phyloP scores from a whole-genome alignment of 2,797 vertebrate species.

The Aeoliscus strigatus region DNA sequence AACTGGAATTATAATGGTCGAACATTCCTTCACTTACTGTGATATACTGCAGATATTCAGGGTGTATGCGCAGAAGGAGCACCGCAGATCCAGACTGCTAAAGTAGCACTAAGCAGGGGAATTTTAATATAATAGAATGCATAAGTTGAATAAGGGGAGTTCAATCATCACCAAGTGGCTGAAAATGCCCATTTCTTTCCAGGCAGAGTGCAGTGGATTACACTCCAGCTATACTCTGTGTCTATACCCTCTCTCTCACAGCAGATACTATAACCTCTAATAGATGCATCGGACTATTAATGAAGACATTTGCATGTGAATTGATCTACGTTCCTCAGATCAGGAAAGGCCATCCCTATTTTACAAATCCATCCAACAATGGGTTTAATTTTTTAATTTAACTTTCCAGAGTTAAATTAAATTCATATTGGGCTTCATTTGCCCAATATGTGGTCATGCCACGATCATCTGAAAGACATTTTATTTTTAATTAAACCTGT shows the following conservation, averaged over 20 bases:
- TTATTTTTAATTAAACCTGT: too few species aligned
- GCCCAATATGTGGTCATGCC: too few species aligned
- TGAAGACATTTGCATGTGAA: conserved; percentile 10
- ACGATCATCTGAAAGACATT: too few species aligned
- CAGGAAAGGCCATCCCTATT: conserved; percentile 1
- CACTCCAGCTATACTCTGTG: conserved; percentile 29
- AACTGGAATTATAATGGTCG: too few species aligned
- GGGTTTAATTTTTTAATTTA: too few species aligned
- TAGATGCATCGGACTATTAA: conserved; percentile 13
- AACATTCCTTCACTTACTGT: too few species aligned
- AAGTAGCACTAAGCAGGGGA: conserved; percentile 14
- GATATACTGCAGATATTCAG: too few species aligned
- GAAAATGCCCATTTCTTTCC: conserved; percentile 31
- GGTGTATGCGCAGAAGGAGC: too few species aligned
- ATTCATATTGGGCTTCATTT: too few species aligned
- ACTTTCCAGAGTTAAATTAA: too few species aligned
- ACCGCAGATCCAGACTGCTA: not conserved
- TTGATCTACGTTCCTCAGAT: not conserved
- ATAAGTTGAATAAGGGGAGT: conserved; percentile 33
- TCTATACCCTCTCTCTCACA: not conserved
- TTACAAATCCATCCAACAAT: conserved; percentile 1
- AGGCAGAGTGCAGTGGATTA: conserved; percentile 42
- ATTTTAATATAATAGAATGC: conserved; percentile 28
- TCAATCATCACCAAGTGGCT: conserved; percentile 35
- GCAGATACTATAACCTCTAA: conserved; percentile 6